Conservation (phyloP, 2,888 invertebrate species). For the Sinelater perroti region DNA sequence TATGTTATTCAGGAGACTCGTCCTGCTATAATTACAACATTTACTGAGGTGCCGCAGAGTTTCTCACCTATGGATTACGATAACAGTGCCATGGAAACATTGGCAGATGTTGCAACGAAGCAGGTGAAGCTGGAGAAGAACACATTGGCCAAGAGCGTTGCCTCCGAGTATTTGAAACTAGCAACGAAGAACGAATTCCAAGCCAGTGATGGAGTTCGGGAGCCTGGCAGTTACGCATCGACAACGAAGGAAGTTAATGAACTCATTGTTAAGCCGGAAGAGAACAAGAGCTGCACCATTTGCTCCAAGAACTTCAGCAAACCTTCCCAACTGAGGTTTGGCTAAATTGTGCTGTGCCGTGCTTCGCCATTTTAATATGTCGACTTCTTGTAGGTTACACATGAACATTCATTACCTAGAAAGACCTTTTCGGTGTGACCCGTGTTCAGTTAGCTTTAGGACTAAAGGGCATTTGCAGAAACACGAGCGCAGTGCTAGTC, state of each 20-base stretch:
- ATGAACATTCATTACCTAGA: slow-evolving; percentile 97
- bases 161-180: slow-evolving; percentile 72
- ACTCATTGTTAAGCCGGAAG: slow-evolving; percentile 59
- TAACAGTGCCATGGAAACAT: slow-evolving; percentile 61
- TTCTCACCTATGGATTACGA: slow-evolving; percentile 51
- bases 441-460: slow-evolving; percentile 90
- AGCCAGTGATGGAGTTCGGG: slow-evolving; percentile 43
- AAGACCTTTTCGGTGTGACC: slow-evolving; percentile 88
- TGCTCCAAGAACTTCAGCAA: slow-evolving; percentile 94
- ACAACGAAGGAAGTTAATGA: slow-evolving; percentile 56
- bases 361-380: slow-evolving; percentile 5
- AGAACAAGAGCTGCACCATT: slow-evolving; percentile 65
- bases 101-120: slow-evolving; percentile 60
- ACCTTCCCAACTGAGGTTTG: slow-evolving; percentile 83
- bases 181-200: slow-evolving; percentile 60
- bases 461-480: slow-evolving; percentile 92
- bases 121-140: slow-evolving; percentile 60
- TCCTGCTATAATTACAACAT: slow-evolving; percentile 24
- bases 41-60: slow-evolving; percentile 29
- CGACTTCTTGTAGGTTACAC: slow-evolving; percentile 68
- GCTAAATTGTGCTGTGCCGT: too few relatives aligned
- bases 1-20: slow-evolving; percentile 38
- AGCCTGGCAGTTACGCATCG: slow-evolving; percentile 43
- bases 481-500: slow-evolving; percentile 90
- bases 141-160: slow-evolving; percentile 70